Evolutionary conservation across 2,113 vertebrate genomes (phyloP).

Genomic region (Sakesphorus luctuosus): DNA sequence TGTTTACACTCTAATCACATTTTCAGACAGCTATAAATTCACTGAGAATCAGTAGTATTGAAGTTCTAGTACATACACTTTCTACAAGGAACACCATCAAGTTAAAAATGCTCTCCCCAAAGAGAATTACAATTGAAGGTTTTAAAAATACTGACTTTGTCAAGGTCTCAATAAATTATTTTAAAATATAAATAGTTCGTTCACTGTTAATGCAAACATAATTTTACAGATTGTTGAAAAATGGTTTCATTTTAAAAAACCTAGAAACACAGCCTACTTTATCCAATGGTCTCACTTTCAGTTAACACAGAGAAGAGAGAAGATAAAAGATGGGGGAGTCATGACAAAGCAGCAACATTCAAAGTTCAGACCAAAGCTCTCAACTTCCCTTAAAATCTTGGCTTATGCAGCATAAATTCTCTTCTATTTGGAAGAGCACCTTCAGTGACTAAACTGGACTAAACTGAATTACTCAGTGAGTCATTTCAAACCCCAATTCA

Average conservation of each 20-base stretch:
- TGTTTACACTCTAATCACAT: conserved; percentile 15
- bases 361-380: neutral
- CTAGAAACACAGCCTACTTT: neutral
- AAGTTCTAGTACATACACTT: neutral
- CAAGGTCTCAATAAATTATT: conserved; percentile 48
- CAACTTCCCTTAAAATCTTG: neutral
- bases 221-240: conserved; percentile 10
- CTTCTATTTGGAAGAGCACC: neutral
- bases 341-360: conserved; percentile 7
- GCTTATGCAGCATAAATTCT: neutral
- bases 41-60: conserved; percentile 48
- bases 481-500: neutral
- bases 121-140: conserved; percentile 3
- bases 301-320: neutral
- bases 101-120: conserved; percentile 40
- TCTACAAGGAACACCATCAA: conserved; percentile 20
- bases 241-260: neutral
- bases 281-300: neutral
- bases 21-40: conserved; percentile 14
- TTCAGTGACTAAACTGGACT: neutral
- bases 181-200: conserved; percentile 45
- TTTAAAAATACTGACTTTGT: conserved; percentile 51
- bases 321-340: neutral
- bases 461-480: neutral
- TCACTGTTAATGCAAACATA: neutral